phyloP scores from a whole-genome alignment of 2,113 vertebrate genomes.

The Cavia porcellus region DNA sequence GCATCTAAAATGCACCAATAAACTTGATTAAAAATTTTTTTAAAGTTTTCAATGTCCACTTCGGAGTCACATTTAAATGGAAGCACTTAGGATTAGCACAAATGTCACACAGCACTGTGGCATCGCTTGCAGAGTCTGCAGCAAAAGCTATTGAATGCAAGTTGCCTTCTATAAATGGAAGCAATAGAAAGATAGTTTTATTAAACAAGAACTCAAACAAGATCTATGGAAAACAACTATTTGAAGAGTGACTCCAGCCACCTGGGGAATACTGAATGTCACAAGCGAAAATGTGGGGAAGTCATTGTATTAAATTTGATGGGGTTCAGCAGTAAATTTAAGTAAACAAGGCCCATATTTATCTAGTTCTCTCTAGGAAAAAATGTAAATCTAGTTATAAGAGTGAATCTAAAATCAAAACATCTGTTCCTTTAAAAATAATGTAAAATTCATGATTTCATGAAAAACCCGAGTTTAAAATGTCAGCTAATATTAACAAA shows the following conservation, averaged over 20 bases:
- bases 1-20: neutral
- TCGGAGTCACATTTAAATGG: neutral
- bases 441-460: slow-evolving; percentile 75
- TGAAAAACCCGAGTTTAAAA: slow-evolving; percentile 44
- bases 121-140: neutral
- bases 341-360: neutral
- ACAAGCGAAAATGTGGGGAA: neutral
- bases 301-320: neutral
- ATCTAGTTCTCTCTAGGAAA: slow-evolving; percentile 46
- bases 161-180: neutral
- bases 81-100: neutral
- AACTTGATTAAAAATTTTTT: neutral
- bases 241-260: neutral
- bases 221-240: neutral
- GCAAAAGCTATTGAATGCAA: neutral
- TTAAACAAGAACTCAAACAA: neutral
- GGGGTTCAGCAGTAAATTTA: neutral
- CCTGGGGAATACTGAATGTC: neutral
- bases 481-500: slow-evolving; percentile 67
- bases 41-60: no score
- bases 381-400: slow-evolving; percentile 62
- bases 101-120: neutral
- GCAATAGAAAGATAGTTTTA: neutral
- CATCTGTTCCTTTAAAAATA: slow-evolving; percentile 72
- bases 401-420: slow-evolving; percentile 71